phyloP scores from a whole-genome alignment of 1,140 invertebrate genomes.

The Oryzaephilus surinamensis region DNA sequence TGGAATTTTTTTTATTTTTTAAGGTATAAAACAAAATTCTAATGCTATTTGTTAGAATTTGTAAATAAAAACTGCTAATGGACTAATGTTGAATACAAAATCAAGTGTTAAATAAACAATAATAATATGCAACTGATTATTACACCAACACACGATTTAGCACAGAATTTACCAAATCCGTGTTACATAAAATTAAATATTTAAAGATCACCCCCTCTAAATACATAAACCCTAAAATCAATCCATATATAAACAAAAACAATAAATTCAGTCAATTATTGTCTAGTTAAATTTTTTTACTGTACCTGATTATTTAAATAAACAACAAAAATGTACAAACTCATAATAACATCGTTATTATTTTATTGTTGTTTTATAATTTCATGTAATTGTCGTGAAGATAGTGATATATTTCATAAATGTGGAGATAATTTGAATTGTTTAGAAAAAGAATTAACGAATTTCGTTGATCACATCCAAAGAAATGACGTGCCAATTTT shows the following conservation, averaged over 20 bases:
- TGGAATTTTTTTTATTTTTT: no score
- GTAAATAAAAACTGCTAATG: no score
- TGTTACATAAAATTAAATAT: constrained; percentile 9
- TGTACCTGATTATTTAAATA: neutral
- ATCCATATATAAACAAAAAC: constrained; percentile 3
- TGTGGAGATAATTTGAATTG: constrained; percentile 22
- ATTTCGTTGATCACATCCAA: constrained; percentile 35
- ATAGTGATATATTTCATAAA: constrained; percentile 11
- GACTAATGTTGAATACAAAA: neutral
- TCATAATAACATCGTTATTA: no score
- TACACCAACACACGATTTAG: constrained; percentile 3
- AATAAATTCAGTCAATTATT: constrained; percentile 2
- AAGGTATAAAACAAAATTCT: no score
- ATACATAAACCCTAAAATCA: constrained; percentile 1
- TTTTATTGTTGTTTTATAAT: no score
- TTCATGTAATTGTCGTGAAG: no score
- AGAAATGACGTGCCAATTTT: constrained; percentile 33
- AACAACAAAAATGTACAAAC: neutral
- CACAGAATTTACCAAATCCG: constrained; percentile 4
- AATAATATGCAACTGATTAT: constrained; percentile 1
- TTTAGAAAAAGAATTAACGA: constrained; percentile 36
- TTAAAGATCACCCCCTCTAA: constrained; percentile 7
- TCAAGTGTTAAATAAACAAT: no score
- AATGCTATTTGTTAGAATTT: no score
- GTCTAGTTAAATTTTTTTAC: constrained; percentile 2